A percentile compares a stretch with the other conserved stretches of the same genome.
Evolutionary conservation across 2,888 invertebrate genomes (phyloP).

Genomic region (Lutraria lutraria): DNA sequence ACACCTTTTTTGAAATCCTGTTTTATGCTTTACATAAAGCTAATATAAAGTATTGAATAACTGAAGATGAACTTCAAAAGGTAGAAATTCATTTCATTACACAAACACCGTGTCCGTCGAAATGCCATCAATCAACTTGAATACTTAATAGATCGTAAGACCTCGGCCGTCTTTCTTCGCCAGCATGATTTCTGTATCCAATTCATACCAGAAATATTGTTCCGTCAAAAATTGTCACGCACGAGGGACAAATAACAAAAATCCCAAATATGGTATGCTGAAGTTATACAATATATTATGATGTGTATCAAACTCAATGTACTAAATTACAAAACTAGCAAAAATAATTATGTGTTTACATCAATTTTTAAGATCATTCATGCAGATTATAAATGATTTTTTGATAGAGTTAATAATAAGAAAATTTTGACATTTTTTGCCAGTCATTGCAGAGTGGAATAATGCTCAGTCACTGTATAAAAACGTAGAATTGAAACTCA

Average conservation of each 20-base stretch:
- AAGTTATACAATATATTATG: neutral
- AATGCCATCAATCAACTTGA: slow-evolving; percentile 27
- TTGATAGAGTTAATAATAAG: neutral
- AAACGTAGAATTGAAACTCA: no score
- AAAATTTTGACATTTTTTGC: neutral
- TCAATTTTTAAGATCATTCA: neutral
- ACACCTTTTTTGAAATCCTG: neutral
- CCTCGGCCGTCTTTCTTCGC: neutral
- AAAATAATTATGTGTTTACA: neutral
- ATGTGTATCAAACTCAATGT: neutral
- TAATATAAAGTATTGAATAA: slow-evolving; percentile 20
- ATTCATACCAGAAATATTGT: slow-evolving; percentile 5
- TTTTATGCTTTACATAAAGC: neutral
- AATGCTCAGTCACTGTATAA: no score
- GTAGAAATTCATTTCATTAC: neutral
- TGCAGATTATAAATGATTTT: neutral
- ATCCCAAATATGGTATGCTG: neutral
- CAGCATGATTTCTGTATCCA: slow-evolving; percentile 32
- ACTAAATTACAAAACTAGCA: neutral
- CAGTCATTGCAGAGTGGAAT: neutral
- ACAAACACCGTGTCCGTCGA: neutral
- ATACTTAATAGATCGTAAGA: slow-evolving; percentile 23
- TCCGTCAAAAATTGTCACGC: slow-evolving; percentile 23
- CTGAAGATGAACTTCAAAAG: neutral
- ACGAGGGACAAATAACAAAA: neutral